Evolutionary conservation across 2,113 vertebrate genomes (phyloP).

Genomic region (Platycercus adscitus): DNA sequence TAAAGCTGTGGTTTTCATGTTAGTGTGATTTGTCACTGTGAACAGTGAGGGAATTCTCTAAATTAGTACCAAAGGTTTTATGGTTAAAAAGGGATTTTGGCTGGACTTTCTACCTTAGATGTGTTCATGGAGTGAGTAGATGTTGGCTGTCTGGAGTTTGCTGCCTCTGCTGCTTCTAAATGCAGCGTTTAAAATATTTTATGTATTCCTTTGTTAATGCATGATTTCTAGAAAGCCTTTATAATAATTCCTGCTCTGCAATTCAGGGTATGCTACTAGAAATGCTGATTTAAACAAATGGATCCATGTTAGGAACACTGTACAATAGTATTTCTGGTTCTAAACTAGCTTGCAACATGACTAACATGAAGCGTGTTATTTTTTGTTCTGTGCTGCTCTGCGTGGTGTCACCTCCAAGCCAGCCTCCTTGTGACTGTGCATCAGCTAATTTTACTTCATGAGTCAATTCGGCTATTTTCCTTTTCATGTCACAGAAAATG

Average conservation of each 20-base stretch:
- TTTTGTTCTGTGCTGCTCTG: not conserved
- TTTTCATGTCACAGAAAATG: constrained; percentile 41
- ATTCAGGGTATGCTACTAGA: not conserved
- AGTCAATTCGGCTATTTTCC: constrained; percentile 59
- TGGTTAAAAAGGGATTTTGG: not conserved
- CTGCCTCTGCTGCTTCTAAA: not conserved
- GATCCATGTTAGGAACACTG: not conserved
- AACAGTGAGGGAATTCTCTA: constrained; percentile 50
- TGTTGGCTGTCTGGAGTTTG: fast-evolving
- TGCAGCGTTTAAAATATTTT: not conserved
- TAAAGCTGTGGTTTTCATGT: constrained; percentile 66
- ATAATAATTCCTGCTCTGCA: not conserved
- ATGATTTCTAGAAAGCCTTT: not conserved
- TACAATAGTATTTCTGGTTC: not conserved
- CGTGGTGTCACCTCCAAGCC: not conserved
- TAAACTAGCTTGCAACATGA: not conserved
- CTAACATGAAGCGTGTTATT: not conserved
- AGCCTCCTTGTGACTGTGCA: constrained; percentile 33
- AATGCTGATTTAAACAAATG: not conserved
- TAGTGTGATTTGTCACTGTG: constrained; percentile 27
- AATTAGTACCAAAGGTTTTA: constrained; percentile 51
- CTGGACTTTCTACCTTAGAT: not conserved
- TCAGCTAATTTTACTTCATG: constrained; percentile 39
- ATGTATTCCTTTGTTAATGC: not conserved
- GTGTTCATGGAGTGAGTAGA: not conserved